Base-by-base conservation (phyloP, 2,888 invertebrate genomes). In the Machimus rusticus region DNA sequence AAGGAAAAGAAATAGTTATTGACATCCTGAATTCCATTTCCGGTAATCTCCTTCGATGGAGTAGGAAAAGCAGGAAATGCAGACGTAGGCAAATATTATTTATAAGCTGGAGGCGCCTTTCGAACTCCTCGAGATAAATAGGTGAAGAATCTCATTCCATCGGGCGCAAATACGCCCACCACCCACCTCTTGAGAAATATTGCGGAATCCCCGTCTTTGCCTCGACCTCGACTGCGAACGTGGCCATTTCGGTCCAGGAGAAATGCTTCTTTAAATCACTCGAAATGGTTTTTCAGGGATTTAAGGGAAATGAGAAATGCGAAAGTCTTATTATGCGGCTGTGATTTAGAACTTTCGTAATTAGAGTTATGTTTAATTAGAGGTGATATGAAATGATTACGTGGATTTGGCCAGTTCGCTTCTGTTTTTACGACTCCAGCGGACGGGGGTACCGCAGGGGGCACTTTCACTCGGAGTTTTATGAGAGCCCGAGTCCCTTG, bases 221-320 rank as follows among this genome's bases (percentile, higher is more conserved):
- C 43, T 46, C 37, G n/a, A n/a, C n/a, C n/a, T n/a, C 16, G 43
- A 14, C 43, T 46, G 28, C 12, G 66, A 23, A 9, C 66, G 23
- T 66, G 4, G 19, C 28, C 66, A 66, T 28, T 55, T 66, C 66
- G 28, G 66, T 66, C 66, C 66, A 66, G 28, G 66, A 66, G 28
- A 66, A 66, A 66, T 66, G 66, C 43, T 78, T 78, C 43, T 78
- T 43, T 78, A 78, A 78, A 78, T 78, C 78, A 78, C 23, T 43
- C 19, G 78, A 78, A 78, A 78, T 78, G 78, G 43, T 43, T 78
- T 43, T 43, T 78, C 3, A 37, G 78, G 78, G 43, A 66, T 43
- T 78, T 78, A 78, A 78, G 43, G 12, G 19, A 78, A 78, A 78
- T 78, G 78, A 78, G 78, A 78, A 78, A 43, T 78, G 19, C 23